Base-by-base conservation (phyloP, 2,888 invertebrate genomes). In the Stenchaetothrips biformis region DNA sequence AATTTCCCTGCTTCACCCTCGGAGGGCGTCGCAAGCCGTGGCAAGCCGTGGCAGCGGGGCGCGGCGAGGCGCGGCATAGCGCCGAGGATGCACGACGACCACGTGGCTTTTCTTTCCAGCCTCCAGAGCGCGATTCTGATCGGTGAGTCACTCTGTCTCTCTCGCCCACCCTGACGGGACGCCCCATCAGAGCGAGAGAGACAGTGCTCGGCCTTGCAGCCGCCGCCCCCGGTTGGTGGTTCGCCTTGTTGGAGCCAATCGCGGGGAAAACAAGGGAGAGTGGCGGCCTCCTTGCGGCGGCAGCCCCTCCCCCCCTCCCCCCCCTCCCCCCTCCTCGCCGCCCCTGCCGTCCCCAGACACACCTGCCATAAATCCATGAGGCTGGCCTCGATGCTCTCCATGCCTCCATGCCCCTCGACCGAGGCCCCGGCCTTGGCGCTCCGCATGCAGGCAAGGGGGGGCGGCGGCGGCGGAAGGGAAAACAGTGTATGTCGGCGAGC, bases 351-450 rank as follows among this genome's bases (percentile, higher is more conserved):
- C 9, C 67, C 67, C 67, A 74, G 21, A 25, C 67, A 74, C 25
- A 74, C 25, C 67, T 74, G 59, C 59, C 59, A 59, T 59, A 59
- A 59, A 59, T 59, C 59, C 59, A 59, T 59, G 13, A 59, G 59
- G 13, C 9, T 18, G 18, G 6, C 59, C 59, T 18, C 59, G 18
- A 16, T 59, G 59, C 16, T 18, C 59, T 59, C 18, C 18, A 18
- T 59, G 13, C 37, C 13, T 2, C 13, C 53, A n/a, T 9, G n/a
- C 67, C 21, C 21, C 9, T 9, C 67, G n/a, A 0, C 67, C 21
- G n/a, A n/a, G 7, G 67, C 67, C 21, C 67, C 67, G 21, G 21
- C 7, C 21, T 18, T 18, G 53, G 67, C 67, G 67, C 67, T 3
- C 21, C 25, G 67, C 53, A 53, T 7, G 11, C 67, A 25, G 7